Base-by-base conservation (phyloP, 2,797 vertebrate species). In the Eulemur mongoz region DNA sequence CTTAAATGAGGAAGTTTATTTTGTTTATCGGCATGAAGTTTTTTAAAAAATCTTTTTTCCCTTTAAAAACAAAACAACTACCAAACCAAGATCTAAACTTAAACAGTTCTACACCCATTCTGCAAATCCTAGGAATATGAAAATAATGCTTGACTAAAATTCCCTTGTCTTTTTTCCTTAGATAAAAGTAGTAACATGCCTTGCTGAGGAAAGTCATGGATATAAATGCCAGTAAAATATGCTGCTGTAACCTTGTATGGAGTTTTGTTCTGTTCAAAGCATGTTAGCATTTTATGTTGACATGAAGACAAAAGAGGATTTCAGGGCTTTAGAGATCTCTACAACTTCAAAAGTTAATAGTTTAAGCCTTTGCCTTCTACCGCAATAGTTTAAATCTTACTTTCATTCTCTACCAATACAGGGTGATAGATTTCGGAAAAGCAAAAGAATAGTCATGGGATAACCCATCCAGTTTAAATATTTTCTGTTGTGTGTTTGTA, bases 211-310 rank as follows among this genome's bases (percentile, higher is more conserved):
- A 99, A 99, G 99, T 98, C 0, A 98, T 97, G 98, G 97, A 95
- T 98, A 99, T 98, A 99, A 98, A 98, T 98, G 98, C 99, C 98
- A 98, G 98, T 99, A 99, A 99, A 98, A 99, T 98, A 99, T 85
- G 98, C 98, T 98, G 98, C 98, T 98, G 98, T 97, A 99, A 99
- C 98, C 63, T 9, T 18, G 7, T n/a, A n/a, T 65, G 32, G 18
- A n/a, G 32, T 45, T 83, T 91, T 93, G 72, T 65, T 83, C 40
- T 90, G 17, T 81, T 90, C 27, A 73, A 18, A 92, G 54, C 54
- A 72, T 22, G 38, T 72, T 95, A 50, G n/a, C 82, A 78, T 83
- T 76, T 88, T 83, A 91, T 65, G 54, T 95, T 35, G 76, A 57
- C 48, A 65, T 78, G 70, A 93, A 79, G n/a, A 79, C 45, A 93